Conservation (phyloP, 1,140 invertebrate species). For the Lordiphosa mommai region DNA sequence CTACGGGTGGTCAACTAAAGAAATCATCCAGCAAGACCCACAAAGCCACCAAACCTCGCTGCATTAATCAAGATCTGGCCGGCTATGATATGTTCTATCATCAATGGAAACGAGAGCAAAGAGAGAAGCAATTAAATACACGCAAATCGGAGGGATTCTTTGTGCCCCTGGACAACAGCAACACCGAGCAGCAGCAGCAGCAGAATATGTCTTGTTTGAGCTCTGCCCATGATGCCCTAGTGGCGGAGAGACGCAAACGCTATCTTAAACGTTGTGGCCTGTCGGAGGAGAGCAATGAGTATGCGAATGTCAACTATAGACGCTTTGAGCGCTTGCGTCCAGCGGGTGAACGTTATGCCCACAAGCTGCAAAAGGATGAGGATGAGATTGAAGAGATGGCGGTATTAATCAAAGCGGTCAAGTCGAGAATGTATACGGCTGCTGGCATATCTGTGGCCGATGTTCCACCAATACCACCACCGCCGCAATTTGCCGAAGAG, state of each 20-base stretch:
- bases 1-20: not conserved
- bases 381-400: not conserved
- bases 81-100: not conserved
- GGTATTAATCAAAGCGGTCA: not conserved
- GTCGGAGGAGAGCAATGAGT: not conserved
- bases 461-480: slow-evolving; percentile 1
- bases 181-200: no score
- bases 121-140: not conserved
- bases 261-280: not conserved
- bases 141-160: not conserved
- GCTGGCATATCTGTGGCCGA: slow-evolving; percentile 5
- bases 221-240: no score
- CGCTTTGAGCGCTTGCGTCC: not conserved
- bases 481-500: slow-evolving; percentile 5
- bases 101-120: not conserved
- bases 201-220: no score
- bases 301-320: not conserved
- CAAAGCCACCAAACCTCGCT: not conserved
- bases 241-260: no score
- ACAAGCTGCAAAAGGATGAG: not conserved
- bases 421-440: not conserved
- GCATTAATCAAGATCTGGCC: not conserved
- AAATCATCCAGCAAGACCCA: not conserved
- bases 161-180: not conserved
- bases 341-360: slow-evolving; percentile 1